Percentiles rank a stretch among this genome's conserved stretches.
phyloP scores from a whole-genome alignment of 2,797 vertebrate genomes.

The Ciconia nigra region DNA sequence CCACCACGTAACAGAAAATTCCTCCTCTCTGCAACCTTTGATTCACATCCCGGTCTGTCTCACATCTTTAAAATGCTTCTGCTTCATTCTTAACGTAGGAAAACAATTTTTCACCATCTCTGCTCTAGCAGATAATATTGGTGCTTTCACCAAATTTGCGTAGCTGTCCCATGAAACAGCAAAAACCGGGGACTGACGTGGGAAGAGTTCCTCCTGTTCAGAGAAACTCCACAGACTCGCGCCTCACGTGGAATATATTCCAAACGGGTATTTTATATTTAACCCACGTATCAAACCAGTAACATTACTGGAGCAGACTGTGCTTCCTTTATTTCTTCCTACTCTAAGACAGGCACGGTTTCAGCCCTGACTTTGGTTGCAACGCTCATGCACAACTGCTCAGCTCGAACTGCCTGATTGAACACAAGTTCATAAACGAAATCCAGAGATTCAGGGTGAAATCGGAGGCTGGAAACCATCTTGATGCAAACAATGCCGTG shows the following conservation, averaged over 20 bases:
- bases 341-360: background rate
- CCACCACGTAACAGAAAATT: background rate
- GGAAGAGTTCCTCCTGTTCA: background rate
- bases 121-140: background rate
- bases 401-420: background rate
- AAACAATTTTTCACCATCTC: background rate
- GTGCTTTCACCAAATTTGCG: background rate
- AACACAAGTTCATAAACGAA: background rate
- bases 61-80: background rate
- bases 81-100: background rate
- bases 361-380: background rate
- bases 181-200: too few relatives aligned
- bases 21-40: background rate
- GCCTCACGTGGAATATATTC: background rate
- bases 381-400: background rate
- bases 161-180: background rate
- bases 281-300: background rate
- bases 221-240: background rate
- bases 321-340: background rate
- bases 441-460: background rate
- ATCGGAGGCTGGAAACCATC: background rate
- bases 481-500: accelerated
- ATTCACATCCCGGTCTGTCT: background rate
- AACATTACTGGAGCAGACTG: background rate
- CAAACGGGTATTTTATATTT: background rate